These are phyloP conservation scores for Parapsyche elsis DNA, from an alignment of 1,140 invertebrate genomes.

Conservation along the genomic window DNA sequence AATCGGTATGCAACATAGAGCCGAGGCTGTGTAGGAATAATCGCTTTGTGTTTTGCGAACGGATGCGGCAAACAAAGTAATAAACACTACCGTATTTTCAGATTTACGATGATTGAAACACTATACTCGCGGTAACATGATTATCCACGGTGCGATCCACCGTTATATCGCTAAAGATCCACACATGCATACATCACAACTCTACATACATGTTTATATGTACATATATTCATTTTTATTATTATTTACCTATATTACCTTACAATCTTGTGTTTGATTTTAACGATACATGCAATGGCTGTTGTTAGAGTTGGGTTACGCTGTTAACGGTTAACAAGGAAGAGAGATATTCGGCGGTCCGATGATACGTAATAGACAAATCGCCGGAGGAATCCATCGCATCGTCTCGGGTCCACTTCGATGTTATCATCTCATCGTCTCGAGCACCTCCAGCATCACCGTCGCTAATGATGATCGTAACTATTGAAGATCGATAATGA, in stretches of 20 bases:
- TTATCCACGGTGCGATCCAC: constrained; percentile 18
- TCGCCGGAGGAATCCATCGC: constrained; percentile 7
- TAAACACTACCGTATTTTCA: constrained; percentile 16
- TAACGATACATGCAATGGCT: too few relatives aligned
- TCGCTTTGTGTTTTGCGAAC: background rate
- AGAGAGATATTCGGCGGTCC: background rate
- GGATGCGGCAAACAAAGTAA: background rate
- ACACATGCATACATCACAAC: background rate
- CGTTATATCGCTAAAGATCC: background rate
- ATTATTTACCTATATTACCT: background rate
- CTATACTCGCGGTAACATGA: constrained; percentile 15
- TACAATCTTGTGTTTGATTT: too few relatives aligned
- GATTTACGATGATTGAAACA: constrained; percentile 30
- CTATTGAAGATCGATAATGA: constrained; percentile 3
- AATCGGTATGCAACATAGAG: too few relatives aligned
- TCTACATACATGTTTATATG: background rate
- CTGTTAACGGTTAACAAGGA: too few relatives aligned
- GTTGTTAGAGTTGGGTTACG: too few relatives aligned
- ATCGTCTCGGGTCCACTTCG: background rate
- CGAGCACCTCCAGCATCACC: background rate
- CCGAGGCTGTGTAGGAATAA: background rate
- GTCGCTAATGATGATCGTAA: constrained; percentile 7
- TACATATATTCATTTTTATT: background rate
- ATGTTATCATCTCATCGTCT: background rate
- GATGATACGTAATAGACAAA: background rate